Evolutionary conservation across 1,140 invertebrate genomes (phyloP).

Genomic region (Gryllus bimaculatus): DNA sequence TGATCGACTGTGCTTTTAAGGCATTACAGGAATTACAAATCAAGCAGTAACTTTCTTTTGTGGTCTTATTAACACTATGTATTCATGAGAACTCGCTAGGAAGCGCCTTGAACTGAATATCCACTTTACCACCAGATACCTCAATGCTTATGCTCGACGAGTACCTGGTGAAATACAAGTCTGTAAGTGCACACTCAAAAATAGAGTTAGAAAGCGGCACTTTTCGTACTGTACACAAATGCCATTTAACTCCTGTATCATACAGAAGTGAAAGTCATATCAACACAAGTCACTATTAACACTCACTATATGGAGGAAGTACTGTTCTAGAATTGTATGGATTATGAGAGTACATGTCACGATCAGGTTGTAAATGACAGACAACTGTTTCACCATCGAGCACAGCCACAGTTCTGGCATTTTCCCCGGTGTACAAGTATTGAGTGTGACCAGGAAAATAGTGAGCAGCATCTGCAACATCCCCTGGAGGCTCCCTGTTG

Average conservation of each 20-base stretch:
- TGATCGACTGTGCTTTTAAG: constrained; percentile 20
- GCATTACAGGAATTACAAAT: constrained; percentile 14
- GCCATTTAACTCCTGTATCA: neutral
- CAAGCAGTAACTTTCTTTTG: constrained; percentile 7
- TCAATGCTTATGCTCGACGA: constrained; percentile 8
- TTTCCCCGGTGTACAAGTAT: constrained; percentile 27
- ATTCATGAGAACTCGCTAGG: neutral
- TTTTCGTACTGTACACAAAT: neutral
- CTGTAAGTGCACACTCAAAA: constrained; percentile 12
- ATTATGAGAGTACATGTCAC: constrained; percentile 42
- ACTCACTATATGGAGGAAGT: constrained; percentile 50
- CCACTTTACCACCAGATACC: neutral
- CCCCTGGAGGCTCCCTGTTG: constrained; percentile 3
- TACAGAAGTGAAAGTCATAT: too few relatives aligned
- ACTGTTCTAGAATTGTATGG: constrained; percentile 27
- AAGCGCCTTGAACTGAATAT: neutral
- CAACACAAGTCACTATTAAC: constrained; percentile 29
- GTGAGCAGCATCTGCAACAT: constrained; percentile 8
- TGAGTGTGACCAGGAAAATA: constrained; percentile 15
- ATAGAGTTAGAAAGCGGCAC: neutral
- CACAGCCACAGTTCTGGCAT: constrained; percentile 57
- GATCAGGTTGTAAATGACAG: constrained; percentile 61
- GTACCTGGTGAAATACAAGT: constrained; percentile 16
- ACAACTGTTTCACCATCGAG: constrained; percentile 74
- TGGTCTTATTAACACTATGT: neutral